These are phyloP conservation scores for Hylyphantes graminicola DNA, from an alignment of 1,140 invertebrate species.

Conservation along the genomic window DNA sequence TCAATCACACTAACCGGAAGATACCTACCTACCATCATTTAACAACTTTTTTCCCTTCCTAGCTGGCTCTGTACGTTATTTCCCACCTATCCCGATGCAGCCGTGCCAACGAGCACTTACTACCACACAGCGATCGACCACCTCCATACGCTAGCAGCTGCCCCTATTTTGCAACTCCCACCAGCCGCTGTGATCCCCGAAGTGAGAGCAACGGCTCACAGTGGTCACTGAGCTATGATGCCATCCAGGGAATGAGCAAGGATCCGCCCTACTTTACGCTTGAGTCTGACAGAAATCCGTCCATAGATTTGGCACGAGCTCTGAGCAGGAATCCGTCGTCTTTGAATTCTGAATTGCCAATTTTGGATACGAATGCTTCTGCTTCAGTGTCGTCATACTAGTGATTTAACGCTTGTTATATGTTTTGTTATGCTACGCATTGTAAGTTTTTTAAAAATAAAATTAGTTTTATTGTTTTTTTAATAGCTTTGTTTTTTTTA, in stretches of 20 bases:
- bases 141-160: background rate
- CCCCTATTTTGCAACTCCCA: background rate
- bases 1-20: no score
- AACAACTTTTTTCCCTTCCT: background rate
- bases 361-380: background rate
- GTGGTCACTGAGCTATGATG: conserved; percentile 44
- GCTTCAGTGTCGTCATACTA: background rate
- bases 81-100: conserved; percentile 1
- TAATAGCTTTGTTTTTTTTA: no score
- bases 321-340: conserved; percentile 1
- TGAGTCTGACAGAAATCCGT: background rate
- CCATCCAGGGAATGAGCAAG: conserved; percentile 6
- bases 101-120: background rate
- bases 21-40: no score
- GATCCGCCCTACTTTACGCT: background rate
- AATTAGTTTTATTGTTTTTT: no score
- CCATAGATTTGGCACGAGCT: background rate
- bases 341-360: background rate
- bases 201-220: conserved; percentile 7
- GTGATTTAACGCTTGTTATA: no score
- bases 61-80: conserved; percentile 30
- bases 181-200: background rate
- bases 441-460: no score
- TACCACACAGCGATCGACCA: background rate
- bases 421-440: no score